Evolutionary conservation across 1,140 invertebrate species (phyloP), one percentile per base, ranked within the genome.

Genomic region (Subanguina moxae): DNA sequence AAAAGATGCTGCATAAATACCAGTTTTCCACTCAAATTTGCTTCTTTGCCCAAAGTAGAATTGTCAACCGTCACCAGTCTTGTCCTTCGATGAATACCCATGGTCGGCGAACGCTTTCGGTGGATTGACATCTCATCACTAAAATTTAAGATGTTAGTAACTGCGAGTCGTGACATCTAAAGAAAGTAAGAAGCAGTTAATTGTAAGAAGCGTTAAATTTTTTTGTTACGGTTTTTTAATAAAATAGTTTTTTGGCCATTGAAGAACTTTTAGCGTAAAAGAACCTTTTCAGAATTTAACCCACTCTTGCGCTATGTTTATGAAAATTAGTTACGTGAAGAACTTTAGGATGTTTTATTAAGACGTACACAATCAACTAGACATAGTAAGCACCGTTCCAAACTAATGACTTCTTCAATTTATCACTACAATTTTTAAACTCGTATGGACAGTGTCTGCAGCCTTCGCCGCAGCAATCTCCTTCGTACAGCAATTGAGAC

Each of bases 21-120:
- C 46, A 92, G 91, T 85, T 90, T 91, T 43, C 93, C 94, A 80
- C 93, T 90, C 21, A 89, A 86, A 90, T 94, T 94, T 0, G 94
- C 93, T 82, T 90, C 86, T 83, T 91, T 94, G 27, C 94, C 94
- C 70, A 97, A 88, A 74, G 90, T 88, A 68, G 48, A 52, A 25
- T 52, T 52, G 15, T 52, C 94, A 1, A 98, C 93, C 21, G 95
- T 91, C 79, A 92, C 86, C 13, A 96, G 84, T 66, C 91, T 84
- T 19, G 90, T 88, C 62, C 92, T 57, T 64, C 84, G 83, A 19
- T 80, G 75, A 7, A 88, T 83, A 52, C 80, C 81, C 58, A 64
- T 83, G 76, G 25, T 73, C 28, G 78, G 78, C 15, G 78, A 69
- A n/a, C 78, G 66, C 19, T 57, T 69, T 48, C 78, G 68, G 63